Evolutionary conservation across 2,113 vertebrate genomes (phyloP).

Genomic region (Pipra filicauda): DNA sequence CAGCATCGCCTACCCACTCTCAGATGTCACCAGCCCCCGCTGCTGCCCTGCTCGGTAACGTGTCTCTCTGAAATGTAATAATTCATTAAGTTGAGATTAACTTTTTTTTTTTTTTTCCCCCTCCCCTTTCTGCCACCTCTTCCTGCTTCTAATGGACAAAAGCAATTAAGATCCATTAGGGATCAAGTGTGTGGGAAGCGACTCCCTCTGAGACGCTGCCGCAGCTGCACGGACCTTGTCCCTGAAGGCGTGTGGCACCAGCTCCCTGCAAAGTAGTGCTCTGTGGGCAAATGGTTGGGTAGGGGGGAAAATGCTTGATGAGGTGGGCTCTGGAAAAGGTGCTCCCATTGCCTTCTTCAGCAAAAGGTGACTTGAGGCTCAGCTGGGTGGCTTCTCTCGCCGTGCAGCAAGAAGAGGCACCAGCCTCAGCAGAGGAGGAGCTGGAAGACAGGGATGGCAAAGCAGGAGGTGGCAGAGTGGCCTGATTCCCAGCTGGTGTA

Average conservation of each 20-base stretch:
- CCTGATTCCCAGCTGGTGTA: neutral
- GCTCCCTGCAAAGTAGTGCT: neutral
- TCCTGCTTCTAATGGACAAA: conserved; percentile 60
- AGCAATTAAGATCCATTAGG: conserved; percentile 61
- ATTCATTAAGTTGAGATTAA: conserved; percentile 53
- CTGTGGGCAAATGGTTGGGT: neutral
- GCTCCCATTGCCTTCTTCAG: neutral
- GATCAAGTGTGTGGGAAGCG: conserved; percentile 31
- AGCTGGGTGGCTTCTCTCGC: neutral
- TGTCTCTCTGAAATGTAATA: conserved; percentile 63
- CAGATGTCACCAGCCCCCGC: conserved; percentile 65
- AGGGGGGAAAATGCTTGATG: neutral
- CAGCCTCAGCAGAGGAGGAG: neutral
- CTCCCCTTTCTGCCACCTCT: neutral
- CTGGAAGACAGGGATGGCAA: neutral
- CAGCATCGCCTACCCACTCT: conserved; percentile 67
- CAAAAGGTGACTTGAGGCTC: neutral
- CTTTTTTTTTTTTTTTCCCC: neutral
- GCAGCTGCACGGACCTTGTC: neutral
- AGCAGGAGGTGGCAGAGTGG: neutral
- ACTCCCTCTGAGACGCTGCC: accelerated
- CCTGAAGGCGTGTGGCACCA: neutral
- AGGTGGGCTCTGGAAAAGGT: neutral
- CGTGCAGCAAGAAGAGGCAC: neutral
- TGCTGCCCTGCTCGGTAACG: conserved; percentile 44